Evolutionary conservation across 2,797 vertebrate genomes (phyloP).

Genomic region (Hapalemur alaotrensis): DNA sequence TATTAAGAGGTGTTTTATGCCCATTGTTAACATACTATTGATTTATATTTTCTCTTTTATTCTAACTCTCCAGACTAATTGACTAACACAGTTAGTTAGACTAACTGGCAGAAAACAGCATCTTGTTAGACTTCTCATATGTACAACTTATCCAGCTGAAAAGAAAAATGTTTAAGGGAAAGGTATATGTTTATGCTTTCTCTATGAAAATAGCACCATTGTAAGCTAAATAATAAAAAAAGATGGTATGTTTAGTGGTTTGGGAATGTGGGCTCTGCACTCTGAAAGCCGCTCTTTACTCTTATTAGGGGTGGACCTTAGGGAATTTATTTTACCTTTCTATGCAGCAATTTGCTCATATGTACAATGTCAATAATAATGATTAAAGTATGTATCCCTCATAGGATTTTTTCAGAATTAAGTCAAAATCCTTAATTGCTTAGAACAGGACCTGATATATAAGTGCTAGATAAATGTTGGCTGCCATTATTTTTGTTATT

Average conservation of each 20-base stretch:
- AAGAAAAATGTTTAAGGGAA: background rate
- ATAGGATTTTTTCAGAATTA: background rate
- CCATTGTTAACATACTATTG: conserved; percentile 61
- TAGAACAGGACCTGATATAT: background rate
- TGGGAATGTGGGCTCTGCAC: background rate
- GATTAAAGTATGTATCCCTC: background rate
- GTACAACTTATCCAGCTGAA: background rate
- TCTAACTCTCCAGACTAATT: background rate
- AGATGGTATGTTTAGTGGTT: background rate
- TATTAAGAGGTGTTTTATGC: conserved; percentile 68
- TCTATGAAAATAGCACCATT: background rate
- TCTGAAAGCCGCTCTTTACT: background rate
- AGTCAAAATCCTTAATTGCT: background rate
- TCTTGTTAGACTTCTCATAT: background rate
- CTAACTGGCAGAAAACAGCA: background rate
- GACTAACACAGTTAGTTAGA: background rate
- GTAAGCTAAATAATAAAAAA: background rate
- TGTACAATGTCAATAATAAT: background rate
- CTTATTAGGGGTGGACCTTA: background rate
- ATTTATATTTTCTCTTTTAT: conserved; percentile 47
- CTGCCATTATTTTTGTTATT: background rate
- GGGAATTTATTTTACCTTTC: background rate
- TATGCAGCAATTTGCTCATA: background rate
- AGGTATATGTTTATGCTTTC: background rate
- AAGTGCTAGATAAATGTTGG: background rate